Evolutionary conservation across 2,113 vertebrate genomes (phyloP).

Genomic region (Dascyllus trimaculatus): DNA sequence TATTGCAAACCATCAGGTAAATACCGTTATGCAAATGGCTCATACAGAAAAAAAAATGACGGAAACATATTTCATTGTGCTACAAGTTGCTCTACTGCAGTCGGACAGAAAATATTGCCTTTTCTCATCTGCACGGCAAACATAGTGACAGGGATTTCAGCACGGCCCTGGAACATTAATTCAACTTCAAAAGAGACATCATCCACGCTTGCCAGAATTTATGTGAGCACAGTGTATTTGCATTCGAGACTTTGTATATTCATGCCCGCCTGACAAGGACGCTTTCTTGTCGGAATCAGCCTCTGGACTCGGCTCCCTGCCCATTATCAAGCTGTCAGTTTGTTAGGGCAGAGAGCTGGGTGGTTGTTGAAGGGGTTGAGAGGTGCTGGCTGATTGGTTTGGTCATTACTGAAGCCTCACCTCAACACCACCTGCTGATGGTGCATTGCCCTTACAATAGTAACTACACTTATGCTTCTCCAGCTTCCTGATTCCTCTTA

Average conservation of each 20-base stretch:
- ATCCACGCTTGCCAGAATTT: slow-evolving; percentile 1
- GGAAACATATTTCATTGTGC: background rate
- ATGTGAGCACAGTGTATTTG: background rate
- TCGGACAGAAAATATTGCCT: background rate
- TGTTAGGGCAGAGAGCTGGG: slow-evolving; percentile 3
- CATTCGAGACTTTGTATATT: background rate
- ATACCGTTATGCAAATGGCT: background rate
- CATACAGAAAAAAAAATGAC: background rate
- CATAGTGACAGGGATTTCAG: background rate
- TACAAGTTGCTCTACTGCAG: background rate
- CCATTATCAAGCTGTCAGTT: slow-evolving; percentile 11
- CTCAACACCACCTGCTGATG: slow-evolving; percentile 1
- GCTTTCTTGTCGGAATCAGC: background rate
- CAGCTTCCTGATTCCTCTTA: slow-evolving; percentile 1
- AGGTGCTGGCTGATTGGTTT: slow-evolving; percentile 28
- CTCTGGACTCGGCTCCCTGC: background rate
- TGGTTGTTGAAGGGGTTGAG: background rate
- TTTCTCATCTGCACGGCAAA: slow-evolving; percentile 1
- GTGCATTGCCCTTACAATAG: background rate
- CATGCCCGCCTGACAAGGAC: slow-evolving; percentile 1
- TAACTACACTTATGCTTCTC: background rate
- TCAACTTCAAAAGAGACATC: slow-evolving; percentile 32
- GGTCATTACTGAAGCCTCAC: background rate
- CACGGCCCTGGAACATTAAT: background rate
- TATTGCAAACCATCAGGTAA: background rate